Evolutionary conservation across 2,113 vertebrate species (phyloP), one percentile per base, ranked within the genome.

Genomic region (Rhadina sibilatrix): DNA sequence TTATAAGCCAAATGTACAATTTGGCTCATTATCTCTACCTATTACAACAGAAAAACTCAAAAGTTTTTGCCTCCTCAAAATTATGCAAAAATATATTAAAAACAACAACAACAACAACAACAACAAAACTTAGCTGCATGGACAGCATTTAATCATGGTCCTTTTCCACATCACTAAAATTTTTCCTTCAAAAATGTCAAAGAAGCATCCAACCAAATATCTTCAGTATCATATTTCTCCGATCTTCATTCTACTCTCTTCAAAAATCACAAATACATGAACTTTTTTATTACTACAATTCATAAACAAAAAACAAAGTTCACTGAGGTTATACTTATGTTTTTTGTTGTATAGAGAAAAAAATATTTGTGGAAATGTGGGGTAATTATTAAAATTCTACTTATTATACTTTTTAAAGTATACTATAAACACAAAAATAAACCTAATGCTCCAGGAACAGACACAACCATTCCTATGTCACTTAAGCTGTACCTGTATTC

Each of bases 251-350:
- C 16, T 63, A 57, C 3, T 75, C 16, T 33, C 59, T 64, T 63
- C 38, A 57, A 79, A 69, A 83, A 19, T 79, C 9, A n/a, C 4
- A 83, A 79, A 80, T 46, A 19, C 3, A 24, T 57, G 66, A 6
- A 20, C 13, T 23, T 66, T 57, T 79, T 63, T 49, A 75, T 63
- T 61, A 66, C 21, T 83, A 66, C 3, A 59, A 40, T 12, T 63
- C 71, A 83, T 71, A 85, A 82, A 56, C 12, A 9, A 68, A 87
- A 81, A 0, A 3, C 24, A 35, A 88, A 65, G 18, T 18, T 74
- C 4, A 1, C 17, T 70, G 17, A 5, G 12, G 24, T 52, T 61
- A 40, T 27, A 74, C 4, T 25, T 54, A 37, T 0, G 3, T 50
- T 92, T 56, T 79, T 57, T 75, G 9, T 25, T 47, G 10, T 15